Evolutionary conservation across 2,888 invertebrate genomes (phyloP).

Genomic region (Steinernema carpocapsae): DNA sequence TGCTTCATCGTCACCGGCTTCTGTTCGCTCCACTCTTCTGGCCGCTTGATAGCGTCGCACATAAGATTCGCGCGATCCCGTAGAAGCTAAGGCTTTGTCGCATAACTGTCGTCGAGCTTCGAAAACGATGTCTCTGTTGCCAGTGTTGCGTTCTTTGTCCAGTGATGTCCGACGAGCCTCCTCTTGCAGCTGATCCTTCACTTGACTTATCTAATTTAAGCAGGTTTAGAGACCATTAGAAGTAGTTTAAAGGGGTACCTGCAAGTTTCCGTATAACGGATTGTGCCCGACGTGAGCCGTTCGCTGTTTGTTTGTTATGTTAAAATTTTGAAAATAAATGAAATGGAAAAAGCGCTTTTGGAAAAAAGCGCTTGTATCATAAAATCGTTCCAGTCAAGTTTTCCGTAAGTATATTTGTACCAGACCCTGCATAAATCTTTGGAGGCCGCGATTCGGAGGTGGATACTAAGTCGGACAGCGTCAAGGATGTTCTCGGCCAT

Average conservation of each 20-base stretch:
- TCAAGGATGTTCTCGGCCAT: too few species aligned
- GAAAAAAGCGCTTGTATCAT: too few species aligned
- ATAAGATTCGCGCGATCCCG: background rate
- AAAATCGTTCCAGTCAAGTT: too few species aligned
- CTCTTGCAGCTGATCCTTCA: background rate
- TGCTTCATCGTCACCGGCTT: background rate
- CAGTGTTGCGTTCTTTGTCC: background rate
- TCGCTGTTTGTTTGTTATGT: too few species aligned
- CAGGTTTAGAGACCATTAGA: background rate
- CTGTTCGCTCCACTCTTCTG: background rate
- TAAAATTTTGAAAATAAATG: too few species aligned
- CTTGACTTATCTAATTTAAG: background rate
- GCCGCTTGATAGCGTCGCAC: background rate
- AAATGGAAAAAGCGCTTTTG: too few species aligned
- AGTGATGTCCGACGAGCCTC: background rate
- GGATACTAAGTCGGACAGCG: too few species aligned
- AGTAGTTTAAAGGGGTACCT: background rate
- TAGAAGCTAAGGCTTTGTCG: background rate
- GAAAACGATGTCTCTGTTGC: background rate
- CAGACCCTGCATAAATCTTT: too few species aligned
- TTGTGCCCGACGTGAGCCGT: background rate
- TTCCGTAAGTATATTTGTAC: too few species aligned
- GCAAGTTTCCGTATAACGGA: background rate
- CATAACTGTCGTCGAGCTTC: background rate
- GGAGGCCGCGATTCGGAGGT: too few species aligned